Base-by-base conservation (phyloP, 37 sponge, comb jelly and placozoan species). In the Cliona cf. orientalis region DNA sequence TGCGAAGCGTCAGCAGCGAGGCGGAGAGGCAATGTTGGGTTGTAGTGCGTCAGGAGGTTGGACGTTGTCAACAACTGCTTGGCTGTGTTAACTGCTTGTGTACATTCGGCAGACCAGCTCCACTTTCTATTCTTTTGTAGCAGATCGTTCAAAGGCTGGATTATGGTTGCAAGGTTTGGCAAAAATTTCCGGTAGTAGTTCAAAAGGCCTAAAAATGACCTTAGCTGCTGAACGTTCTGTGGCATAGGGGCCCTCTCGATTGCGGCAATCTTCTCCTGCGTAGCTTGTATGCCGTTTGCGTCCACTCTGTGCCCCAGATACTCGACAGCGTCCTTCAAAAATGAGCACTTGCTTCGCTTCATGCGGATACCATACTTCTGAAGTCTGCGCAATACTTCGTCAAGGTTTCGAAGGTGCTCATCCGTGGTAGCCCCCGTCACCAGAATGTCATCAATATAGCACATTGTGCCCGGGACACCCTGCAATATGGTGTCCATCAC, bases 181-280 rank as follows among this genome's bases (percentile, higher is more conserved):
- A 86, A 21, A 58, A 86, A 86, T 40, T 78, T 86, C 37, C 86
- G 11, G 36, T 84, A 75, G 26, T 84, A 82, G 41, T 57, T 72
- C 64, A 82, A 17, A 1, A 82, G 74, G 4, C 81, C 70, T 1
- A 69, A 31, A 37, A 80, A 69, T 12, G 58, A 80, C 42, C n/a
- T n/a, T n/a, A 83, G 63, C 66, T 73, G 46, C 22, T 28, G 38
- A 12, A 74, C 38, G 65, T 83, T 72, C 63, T 1, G 33, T 31
- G 74, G 83, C 14, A 29, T 2, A 2, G 85, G 85, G 2, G 77
- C 76, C 66, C 62, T 43, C 45, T 22, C 1, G 11, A 84, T 39
- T n/a, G 77, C 78, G 25, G 42, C 43, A 2, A 66, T 35, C 44
- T 84, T 84, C n/a, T 36, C 22, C 21, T n/a, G 34, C 2, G 62